Percentiles rank a stretch among this genome's conserved stretches.
Conservation (phyloP, 2,888 invertebrate species). For the Tolmerus cingulatus region DNA sequence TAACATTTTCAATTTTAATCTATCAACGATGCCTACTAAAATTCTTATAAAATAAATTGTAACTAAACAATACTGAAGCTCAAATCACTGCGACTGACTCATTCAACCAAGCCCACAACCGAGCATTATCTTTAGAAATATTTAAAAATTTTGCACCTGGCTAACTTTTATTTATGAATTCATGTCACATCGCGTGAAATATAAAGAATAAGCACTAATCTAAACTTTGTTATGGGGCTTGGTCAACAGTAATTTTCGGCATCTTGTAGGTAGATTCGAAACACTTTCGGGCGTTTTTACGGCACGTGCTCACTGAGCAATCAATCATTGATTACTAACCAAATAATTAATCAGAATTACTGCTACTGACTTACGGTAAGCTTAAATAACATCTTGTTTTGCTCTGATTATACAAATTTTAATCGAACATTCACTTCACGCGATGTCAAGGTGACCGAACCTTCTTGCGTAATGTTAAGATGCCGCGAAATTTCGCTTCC, state of each 20-base stretch:
- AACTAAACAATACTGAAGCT: not conserved
- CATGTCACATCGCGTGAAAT: constrained; percentile 2
- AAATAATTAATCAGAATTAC: constrained; percentile 1
- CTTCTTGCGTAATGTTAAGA: constrained; percentile 42
- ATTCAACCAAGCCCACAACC: not conserved
- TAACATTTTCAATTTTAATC: not conserved
- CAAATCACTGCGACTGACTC: not conserved
- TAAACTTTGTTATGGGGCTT: not conserved
- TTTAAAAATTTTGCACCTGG: not conserved
- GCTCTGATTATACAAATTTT: not conserved
- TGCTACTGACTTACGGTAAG: not conserved
- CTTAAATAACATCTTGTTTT: not conserved
- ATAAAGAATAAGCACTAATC: not conserved
- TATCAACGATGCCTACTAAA: not conserved
- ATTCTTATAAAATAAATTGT: not conserved
- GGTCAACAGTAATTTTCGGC: not conserved
- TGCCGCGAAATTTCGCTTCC: constrained; percentile 28
- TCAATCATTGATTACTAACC: not conserved
- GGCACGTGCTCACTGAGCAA: not conserved
- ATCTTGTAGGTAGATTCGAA: not conserved
- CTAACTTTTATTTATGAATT: not conserved
- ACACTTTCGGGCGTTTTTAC: not conserved
- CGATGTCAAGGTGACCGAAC: constrained; percentile 44
- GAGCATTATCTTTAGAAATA: not conserved
- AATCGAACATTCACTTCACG: not conserved